Base-by-base conservation (phyloP, 2,113 vertebrate species). In the Girardinichthys multiradiatus region DNA sequence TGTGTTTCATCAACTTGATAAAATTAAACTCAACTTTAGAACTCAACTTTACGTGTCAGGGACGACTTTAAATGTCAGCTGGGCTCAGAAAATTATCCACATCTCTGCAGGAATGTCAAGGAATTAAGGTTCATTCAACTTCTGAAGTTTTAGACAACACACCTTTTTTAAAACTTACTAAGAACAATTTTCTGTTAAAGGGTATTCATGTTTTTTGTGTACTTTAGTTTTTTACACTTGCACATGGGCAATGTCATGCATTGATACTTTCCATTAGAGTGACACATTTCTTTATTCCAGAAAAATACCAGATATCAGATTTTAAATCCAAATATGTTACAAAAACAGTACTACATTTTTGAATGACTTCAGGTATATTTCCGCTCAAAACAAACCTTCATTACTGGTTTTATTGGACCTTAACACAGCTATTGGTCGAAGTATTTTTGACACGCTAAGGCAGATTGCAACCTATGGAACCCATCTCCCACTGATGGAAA, bases 1-100 rank as follows among this genome's bases (percentile, higher is more conserved):
- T 13, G 48, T 33, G 72, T 84, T 84, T 87, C 64, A 83, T 79
- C 79, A 84, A 81, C 83, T 77, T 58, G 71, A 79, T 54, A 70
- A 85, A 87, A 73, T 85, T 67, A 60, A 86, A 77, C 26, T 63
- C 71, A 67, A 71, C 29, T 72, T 69, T 71, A 2, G 33, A 57
- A 68, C 68, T 77, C 48, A 58, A 30, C 13, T 74, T 48, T 59
- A 28, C 4, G 0, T 70, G 75, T 70, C 74, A 59, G 72, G 62
- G n/a, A 72, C 1, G 30, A 68, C 66, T 68, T 48, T 0, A 17
- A 57, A 58, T 77, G 63, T 84, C 79, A 54, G 24, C 48, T n/a
- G 48, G 48, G 66, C 77, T 83, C 74, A 54, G 65, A 57, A 73
- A 62, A 42, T 29, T 73, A 82, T 76, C 66, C 68, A 64, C 76